These are phyloP conservation scores for Rhopalosiphum nymphaeae DNA, from an alignment of 2,888 invertebrate species.

Conservation along the genomic window DNA sequence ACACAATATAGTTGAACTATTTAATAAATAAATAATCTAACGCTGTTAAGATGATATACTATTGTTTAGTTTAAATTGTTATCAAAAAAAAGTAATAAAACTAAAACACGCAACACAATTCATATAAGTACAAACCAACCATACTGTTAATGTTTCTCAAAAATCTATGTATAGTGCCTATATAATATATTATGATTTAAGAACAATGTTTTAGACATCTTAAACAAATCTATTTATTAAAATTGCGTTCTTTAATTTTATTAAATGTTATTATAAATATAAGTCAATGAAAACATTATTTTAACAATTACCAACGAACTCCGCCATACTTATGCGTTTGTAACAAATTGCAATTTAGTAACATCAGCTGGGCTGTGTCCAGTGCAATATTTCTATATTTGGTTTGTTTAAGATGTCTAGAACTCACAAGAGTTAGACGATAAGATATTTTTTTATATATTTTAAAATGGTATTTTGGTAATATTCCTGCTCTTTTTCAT, in stretches of 20 bases:
- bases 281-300: not conserved
- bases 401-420: conserved; percentile 52
- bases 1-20: not conserved
- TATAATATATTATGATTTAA: not conserved
- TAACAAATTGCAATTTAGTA: not conserved
- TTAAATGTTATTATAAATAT: not conserved
- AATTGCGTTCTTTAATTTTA: not conserved
- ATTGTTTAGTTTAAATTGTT: conserved; percentile 6
- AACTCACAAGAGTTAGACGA: conserved; percentile 35
- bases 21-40: conserved; percentile 17
- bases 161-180: conserved; percentile 15
- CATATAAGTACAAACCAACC: not conserved
- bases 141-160: not conserved
- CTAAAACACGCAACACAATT: conserved; percentile 60
- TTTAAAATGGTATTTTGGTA: conserved; percentile 62
- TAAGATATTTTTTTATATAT: conserved; percentile 64
- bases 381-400: not conserved
- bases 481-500: conserved; percentile 65
- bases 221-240: conserved; percentile 23
- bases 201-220: conserved; percentile 44
- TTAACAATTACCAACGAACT: conserved; percentile 53
- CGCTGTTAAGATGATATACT: conserved; percentile 2
- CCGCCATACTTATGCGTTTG: conserved; percentile 30
- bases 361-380: not conserved
- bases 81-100: conserved; percentile 7